Conservation (phyloP, 23 tunicate genomes). For the Trididemnum nubilum region DNA sequence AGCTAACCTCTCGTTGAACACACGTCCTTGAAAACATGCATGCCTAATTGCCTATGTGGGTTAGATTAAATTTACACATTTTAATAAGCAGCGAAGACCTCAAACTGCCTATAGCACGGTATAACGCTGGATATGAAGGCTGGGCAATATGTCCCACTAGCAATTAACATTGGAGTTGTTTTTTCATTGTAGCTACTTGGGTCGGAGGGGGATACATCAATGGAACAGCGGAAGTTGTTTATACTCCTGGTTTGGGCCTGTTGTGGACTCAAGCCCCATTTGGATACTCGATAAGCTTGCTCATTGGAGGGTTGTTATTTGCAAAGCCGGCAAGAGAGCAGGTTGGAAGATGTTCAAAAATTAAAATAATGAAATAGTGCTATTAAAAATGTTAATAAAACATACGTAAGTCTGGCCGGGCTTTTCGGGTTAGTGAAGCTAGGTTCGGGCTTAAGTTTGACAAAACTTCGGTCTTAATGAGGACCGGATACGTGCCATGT, state of each 20-base stretch:
- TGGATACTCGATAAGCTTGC: constrained; percentile 63
- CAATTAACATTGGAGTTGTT: no score
- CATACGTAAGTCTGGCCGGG: background rate
- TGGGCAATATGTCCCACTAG: no score
- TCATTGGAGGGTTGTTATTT: constrained; percentile 83
- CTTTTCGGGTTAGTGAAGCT: background rate
- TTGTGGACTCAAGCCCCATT: constrained; percentile 91
- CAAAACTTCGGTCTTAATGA: no score
- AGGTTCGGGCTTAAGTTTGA: no score
- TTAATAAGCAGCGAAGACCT: no score
- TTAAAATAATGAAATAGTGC: background rate
- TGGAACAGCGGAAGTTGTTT: constrained; percentile 85
- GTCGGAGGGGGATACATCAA: constrained; percentile 99
- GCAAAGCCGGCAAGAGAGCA: constrained; percentile 75
- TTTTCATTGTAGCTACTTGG: constrained; percentile 80
- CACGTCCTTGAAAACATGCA: no score
- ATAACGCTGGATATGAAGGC: no score
- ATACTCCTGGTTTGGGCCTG: constrained; percentile 71
- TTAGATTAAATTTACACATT: no score
- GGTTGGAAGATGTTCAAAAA: constrained; percentile 29
- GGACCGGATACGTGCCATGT: no score
- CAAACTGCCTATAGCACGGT: no score
- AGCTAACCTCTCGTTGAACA: no score
- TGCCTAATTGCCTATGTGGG: no score
- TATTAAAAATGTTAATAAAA: background rate